Evolutionary conservation across 2,797 vertebrate genomes (phyloP), one percentile per base, ranked within the genome.

Genomic region (Tragelaphus eurycerus): DNA sequence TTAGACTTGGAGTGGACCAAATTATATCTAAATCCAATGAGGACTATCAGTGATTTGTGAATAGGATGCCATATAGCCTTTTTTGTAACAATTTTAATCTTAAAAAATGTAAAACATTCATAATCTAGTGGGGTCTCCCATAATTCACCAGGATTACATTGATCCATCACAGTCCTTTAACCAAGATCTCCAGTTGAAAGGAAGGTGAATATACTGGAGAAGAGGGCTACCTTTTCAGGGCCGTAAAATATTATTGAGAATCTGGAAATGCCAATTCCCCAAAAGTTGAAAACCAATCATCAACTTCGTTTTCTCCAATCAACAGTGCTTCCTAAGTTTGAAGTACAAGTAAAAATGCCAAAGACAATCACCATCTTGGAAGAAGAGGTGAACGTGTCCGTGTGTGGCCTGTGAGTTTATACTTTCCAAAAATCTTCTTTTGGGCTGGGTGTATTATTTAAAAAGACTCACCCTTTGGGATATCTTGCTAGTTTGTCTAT

Each of bases 321-420:
- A 97, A 81, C 97, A 99, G 99, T 98, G 83, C 95, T 99, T 83
- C 99, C 99, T 86, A 99, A 98, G 92, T 99, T 98, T 0, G 98
- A 99, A 97, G 99, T 99, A 11, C 71, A 79, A 23, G 98, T 99
- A 52, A 98, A 96, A 85, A 90, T 98, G 74, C 98, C 99, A 15
- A 94, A 94, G 86, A 23, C 94, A 55, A 98, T 99, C 95, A 99
- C 98, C 29, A 98, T 99, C 93, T 34, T 98, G 92, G 98, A 98
- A 4, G 43, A 99, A 94, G 92, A 97, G 31, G 0, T 99, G 54
- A 79, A 93, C 7, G 98, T 99, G 93, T 98, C 98, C 11, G 98
- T 98, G 43, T 99, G 99, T 87, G 99, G 98, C 74, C 62, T 96
- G 99, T 99, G 91, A 99, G 99, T 99, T 59, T 43, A 84, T 88